Percentiles rank a stretch among this genome's conserved stretches.
These are phyloP conservation scores for Aleiodes alternator DNA, from an alignment of 2,888 invertebrate species.

Conservation along the genomic window DNA sequence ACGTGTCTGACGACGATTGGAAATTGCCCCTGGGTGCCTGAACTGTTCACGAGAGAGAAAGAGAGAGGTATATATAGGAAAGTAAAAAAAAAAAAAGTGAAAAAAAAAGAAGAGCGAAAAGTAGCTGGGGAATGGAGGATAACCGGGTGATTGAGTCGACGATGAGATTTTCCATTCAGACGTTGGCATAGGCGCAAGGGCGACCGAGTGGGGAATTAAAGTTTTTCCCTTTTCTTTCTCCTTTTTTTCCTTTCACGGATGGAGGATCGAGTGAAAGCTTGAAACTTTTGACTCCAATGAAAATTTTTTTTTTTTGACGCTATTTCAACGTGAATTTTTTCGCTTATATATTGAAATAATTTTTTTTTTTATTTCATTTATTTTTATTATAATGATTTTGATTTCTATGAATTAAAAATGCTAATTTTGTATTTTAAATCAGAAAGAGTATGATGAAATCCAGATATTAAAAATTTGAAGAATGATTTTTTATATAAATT, in stretches of 20 bases:
- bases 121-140: constrained; percentile 40
- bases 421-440: too few species aligned
- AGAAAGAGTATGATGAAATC: too few species aligned
- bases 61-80: neutral
- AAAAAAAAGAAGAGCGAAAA: constrained; percentile 36
- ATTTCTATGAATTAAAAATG: too few species aligned
- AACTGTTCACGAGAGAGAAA: neutral
- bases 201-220: constrained; percentile 63
- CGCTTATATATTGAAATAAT: too few species aligned
- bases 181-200: constrained; percentile 40
- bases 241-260: constrained; percentile 41
- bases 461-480: too few species aligned
- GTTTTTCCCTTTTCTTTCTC: constrained; percentile 53
- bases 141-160: constrained; percentile 34
- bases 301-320: constrained; percentile 45
- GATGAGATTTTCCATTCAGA: constrained; percentile 62
- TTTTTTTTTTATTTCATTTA: too few species aligned
- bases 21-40: constrained; percentile 40
- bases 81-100: neutral
- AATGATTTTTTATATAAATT: too few species aligned
- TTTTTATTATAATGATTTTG: too few species aligned
- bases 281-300: constrained; percentile 67
- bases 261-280: neutral
- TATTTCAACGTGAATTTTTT: too few species aligned
- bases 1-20: constrained; percentile 36